A percentile compares a stretch with the other conserved stretches of the same genome.
Conservation (phyloP, 2,797 vertebrate species). For the Ctenosaura bakeri region DNA sequence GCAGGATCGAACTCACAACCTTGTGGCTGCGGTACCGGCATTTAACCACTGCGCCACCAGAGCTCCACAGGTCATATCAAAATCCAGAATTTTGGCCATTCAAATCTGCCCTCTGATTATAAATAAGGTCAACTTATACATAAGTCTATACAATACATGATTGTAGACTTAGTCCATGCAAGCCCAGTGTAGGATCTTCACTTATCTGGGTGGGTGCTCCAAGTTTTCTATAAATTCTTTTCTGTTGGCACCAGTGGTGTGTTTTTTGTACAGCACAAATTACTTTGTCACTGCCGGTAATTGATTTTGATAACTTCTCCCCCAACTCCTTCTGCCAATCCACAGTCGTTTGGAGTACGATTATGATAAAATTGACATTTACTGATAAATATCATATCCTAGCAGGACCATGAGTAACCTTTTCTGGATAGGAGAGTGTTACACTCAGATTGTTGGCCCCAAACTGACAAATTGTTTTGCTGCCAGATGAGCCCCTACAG, state of each 20-base stretch:
- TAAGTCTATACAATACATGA: too few relatives aligned
- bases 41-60: too few relatives aligned
- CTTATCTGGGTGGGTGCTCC: too few relatives aligned
- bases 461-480: conserved; percentile 20
- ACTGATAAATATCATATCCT: conserved; percentile 21
- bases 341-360: background rate
- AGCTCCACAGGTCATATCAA: too few relatives aligned
- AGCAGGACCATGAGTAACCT: conserved; percentile 20
- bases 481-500: background rate
- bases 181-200: too few relatives aligned
- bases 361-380: conserved; percentile 41
- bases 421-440: background rate
- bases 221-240: background rate
- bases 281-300: background rate
- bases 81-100: too few relatives aligned
- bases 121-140: too few relatives aligned
- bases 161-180: too few relatives aligned
- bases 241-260: background rate
- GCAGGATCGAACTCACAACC: too few relatives aligned
- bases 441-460: background rate
- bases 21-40: too few relatives aligned
- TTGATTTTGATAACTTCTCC: background rate
- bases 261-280: conserved; percentile 5
- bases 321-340: background rate
- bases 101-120: too few relatives aligned